These are phyloP conservation scores for Megalopta genalis DNA, from an alignment of 1,140 invertebrate species.

Conservation along the genomic window DNA sequence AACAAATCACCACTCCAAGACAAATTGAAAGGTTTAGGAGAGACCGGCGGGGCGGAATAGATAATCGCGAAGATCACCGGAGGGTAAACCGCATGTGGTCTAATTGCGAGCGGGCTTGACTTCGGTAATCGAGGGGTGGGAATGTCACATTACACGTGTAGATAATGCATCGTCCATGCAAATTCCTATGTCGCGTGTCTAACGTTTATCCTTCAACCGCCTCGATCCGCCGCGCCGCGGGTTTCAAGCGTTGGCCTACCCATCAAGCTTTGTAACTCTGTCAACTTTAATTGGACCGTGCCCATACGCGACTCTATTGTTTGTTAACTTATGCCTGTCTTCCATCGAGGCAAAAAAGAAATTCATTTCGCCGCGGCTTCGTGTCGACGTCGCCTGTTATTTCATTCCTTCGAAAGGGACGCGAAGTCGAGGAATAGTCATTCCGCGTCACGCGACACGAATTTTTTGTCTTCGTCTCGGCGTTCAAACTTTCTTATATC, in stretches of 20 bases:
- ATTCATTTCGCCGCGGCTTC: not conserved
- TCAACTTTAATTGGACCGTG: conserved; percentile 32
- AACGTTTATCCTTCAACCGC: conserved; percentile 60
- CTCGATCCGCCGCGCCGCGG: conserved; percentile 12
- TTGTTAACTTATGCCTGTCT: conserved; percentile 17
- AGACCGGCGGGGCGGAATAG: conserved; percentile 24
- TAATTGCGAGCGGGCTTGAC: conserved; percentile 53
- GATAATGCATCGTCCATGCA: conserved; percentile 64
- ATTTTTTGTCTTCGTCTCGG: too few relatives aligned
- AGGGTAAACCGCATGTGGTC: conserved; percentile 54
- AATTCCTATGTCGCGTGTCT: conserved; percentile 63
- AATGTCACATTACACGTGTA: conserved; percentile 65
- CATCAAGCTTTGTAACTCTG: conserved; percentile 35
- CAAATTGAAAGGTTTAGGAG: conserved; percentile 58
- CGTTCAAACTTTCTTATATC: too few relatives aligned
- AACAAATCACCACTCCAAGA: conserved; percentile 39
- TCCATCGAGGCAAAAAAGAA: not conserved
- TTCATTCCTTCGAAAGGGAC: too few relatives aligned
- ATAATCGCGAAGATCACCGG: conserved; percentile 50
- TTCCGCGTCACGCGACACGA: too few relatives aligned
- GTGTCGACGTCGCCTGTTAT: not conserved
- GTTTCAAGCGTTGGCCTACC: conserved; percentile 18
- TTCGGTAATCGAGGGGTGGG: conserved; percentile 56
- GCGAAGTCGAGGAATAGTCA: too few relatives aligned
- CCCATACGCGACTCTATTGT: not conserved